Base-by-base conservation (phyloP, 2,113 vertebrate genomes). In the Cololabis saira region DNA sequence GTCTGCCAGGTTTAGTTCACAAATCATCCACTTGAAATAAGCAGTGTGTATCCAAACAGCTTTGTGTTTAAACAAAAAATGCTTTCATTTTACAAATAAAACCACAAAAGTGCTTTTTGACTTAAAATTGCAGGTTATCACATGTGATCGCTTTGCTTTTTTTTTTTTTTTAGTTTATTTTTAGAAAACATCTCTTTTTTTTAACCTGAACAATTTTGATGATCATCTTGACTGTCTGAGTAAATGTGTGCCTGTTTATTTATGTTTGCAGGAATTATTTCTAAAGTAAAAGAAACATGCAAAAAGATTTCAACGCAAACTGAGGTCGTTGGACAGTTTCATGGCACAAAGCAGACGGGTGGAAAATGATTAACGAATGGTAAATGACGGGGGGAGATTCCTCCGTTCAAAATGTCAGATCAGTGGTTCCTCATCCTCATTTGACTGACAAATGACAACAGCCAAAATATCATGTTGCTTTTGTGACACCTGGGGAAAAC, bases 1-100 rank as follows among this genome's bases (percentile, higher is more conserved):
- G 89, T 86, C 64, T 89, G 84, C 81, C 85, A 82, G 80, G 82
- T 76, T 67, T 45, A 58, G 76, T 61, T 44, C 76, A 85, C 76
- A 87, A 90, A 87, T 87, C 82, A 84, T 75, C 76, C 68, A 17
- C 56, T 48, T 52, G 51, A 87, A 84, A 87, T 82, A 79, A 84
- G 64, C 76, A 78, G 69, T 71, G 62, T 76, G 57, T 67, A 1
- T 76, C 56, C 70, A 75, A 54, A 71, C 10, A 56, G 74, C 63
- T 42, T 33, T 40, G 56, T 79, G 56, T 77, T 82, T 52, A 55
- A 56, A 68, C 43, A 49, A 60, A 65, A 83, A 80, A 14, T 71
- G 53, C 18, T 33, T 18, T 49, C 74, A 54, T 76, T 78, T 71
- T 63, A 61, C 66, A 82, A 85, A 76, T 75, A 53, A 68, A 79